phyloP scores from a whole-genome alignment of 2,797 vertebrate species.

The Bradypus variegatus region DNA sequence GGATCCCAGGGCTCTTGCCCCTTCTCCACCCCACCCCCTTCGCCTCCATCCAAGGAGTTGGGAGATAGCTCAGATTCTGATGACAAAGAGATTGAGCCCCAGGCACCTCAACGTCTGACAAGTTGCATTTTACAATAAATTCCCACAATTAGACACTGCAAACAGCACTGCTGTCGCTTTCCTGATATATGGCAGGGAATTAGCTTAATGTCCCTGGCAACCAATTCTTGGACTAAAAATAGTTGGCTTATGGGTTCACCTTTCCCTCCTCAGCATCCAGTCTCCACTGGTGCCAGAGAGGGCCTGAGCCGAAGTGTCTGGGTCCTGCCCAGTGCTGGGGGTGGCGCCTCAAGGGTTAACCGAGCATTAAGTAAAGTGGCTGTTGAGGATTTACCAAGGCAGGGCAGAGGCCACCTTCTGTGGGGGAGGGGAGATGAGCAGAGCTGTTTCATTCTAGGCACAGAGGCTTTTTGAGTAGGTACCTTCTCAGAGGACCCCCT shows the following conservation, averaged over 20 bases:
- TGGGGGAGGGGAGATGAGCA: not conserved
- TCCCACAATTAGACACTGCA: constrained; percentile 68
- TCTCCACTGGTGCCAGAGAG: not conserved
- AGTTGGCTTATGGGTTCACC: constrained; percentile 41
- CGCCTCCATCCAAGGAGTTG: not conserved
- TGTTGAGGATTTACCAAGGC: not conserved
- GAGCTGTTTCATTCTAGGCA: not conserved
- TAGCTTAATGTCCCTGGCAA: constrained; percentile 66
- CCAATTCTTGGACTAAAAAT: constrained; percentile 68
- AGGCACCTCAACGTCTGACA: constrained; percentile 55
- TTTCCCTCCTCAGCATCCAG: not conserved
- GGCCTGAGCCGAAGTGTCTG: not conserved
- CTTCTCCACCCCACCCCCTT: not conserved
- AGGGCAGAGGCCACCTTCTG: not conserved
- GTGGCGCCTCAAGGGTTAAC: not conserved
- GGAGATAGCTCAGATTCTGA: not conserved
- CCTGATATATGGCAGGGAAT: constrained; percentile 63
- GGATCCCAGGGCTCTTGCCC: not conserved
- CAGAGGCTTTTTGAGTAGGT: not conserved
- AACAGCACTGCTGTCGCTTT: constrained; percentile 36
- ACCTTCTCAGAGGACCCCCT: not conserved
- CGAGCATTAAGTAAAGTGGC: not conserved
- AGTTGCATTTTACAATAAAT: constrained; percentile 70
- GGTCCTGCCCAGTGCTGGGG: not conserved
- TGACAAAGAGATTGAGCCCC: constrained; percentile 31